Evolutionary conservation across 2,113 vertebrate species (phyloP).

Genomic region (Turnix velox): DNA sequence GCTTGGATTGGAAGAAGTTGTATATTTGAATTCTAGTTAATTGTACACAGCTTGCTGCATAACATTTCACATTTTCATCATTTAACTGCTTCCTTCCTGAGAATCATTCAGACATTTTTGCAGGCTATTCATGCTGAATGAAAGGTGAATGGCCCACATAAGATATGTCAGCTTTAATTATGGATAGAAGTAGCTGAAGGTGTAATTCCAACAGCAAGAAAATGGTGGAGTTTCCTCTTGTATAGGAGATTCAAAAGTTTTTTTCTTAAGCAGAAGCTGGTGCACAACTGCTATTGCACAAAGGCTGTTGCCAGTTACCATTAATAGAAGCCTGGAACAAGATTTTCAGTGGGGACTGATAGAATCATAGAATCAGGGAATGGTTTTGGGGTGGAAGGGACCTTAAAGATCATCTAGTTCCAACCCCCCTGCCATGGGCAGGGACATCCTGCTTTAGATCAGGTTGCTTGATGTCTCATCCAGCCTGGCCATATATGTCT

Average conservation of each 20-base stretch:
- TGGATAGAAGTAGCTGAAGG: not conserved
- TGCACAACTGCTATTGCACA: not conserved
- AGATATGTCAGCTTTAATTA: constrained; percentile 49
- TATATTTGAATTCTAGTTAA: constrained; percentile 93
- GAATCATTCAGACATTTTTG: constrained; percentile 40
- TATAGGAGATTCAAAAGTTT: not conserved
- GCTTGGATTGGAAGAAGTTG: constrained; percentile 87
- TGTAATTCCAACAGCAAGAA: not conserved
- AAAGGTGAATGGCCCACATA: not conserved
- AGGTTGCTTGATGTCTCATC: too few species aligned
- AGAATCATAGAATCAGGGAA: too few species aligned
- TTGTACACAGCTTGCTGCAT: constrained; percentile 88
- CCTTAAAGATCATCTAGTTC: too few species aligned
- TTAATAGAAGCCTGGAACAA: not conserved
- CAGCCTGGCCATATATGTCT: too few species aligned
- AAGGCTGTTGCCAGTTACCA: not conserved
- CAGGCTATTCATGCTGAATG: not conserved
- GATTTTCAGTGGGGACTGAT: not conserved
- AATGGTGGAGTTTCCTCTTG: not conserved
- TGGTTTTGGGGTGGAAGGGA: too few species aligned
- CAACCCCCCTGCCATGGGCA: too few species aligned
- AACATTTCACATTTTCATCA: constrained; percentile 76
- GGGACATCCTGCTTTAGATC: too few species aligned
- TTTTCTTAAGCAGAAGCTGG: not conserved
- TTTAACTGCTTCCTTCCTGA: constrained; percentile 79